Evolutionary conservation across 2,888 invertebrate species (phyloP).

Genomic region (Hedychridium roseum): DNA sequence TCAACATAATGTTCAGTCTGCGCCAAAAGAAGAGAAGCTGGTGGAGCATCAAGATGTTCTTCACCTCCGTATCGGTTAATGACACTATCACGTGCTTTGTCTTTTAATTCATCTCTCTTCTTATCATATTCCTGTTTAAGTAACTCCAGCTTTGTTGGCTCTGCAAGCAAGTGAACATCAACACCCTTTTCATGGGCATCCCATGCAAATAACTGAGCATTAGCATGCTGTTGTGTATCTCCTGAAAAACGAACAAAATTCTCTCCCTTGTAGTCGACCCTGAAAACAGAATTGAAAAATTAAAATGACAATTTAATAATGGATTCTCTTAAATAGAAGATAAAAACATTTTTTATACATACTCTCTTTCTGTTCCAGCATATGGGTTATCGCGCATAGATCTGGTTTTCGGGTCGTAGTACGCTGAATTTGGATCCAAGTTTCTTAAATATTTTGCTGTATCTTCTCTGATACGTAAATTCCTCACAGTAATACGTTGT

Average conservation of each 20-base stretch:
- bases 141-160: slow-evolving; percentile 95
- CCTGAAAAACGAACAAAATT: slow-evolving; percentile 96
- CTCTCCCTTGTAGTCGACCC: slow-evolving; percentile 89
- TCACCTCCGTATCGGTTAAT: slow-evolving; percentile 95
- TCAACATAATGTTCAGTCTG: slow-evolving; percentile 97
- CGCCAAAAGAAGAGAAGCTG: slow-evolving; percentile 86
- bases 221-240: slow-evolving; percentile 90
- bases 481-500: slow-evolving; percentile 98
- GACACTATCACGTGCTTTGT: slow-evolving; percentile 82
- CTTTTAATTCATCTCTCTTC: slow-evolving; percentile 90
- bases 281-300: slow-evolving; percentile 42
- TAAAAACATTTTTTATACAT: slow-evolving; percentile 29
- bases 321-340: not conserved
- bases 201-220: slow-evolving; percentile 96
- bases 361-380: slow-evolving; percentile 72
- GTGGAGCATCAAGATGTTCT: slow-evolving; percentile 88
- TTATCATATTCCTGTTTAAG: slow-evolving; percentile 89
- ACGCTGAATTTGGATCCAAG: slow-evolving; percentile 95
- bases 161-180: slow-evolving; percentile 94
- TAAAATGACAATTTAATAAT: slow-evolving; percentile 3
- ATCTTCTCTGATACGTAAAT: slow-evolving; percentile 97
- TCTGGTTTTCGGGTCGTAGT: slow-evolving; percentile 98
- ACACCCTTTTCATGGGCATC: slow-evolving; percentile 93
- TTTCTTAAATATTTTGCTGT: slow-evolving; percentile 98
- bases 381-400: slow-evolving; percentile 98